A percentile compares a stretch with the other conserved stretches of the same genome.
Evolutionary conservation across 2,888 invertebrate species (phyloP).

Genomic region (Sthenelais limicola): DNA sequence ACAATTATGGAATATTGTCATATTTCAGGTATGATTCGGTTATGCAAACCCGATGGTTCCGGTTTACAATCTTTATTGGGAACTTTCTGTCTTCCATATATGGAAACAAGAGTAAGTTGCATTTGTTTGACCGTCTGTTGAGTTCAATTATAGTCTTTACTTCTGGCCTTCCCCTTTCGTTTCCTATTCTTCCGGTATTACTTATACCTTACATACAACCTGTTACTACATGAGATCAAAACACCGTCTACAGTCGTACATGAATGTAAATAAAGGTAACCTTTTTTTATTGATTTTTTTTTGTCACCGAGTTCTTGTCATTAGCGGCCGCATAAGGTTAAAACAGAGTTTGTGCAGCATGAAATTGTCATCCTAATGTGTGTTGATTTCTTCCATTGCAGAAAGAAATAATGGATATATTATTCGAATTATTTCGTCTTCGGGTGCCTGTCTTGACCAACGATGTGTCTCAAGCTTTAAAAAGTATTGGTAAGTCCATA

Average conservation of each 20-base stretch:
- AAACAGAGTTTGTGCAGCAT: not conserved
- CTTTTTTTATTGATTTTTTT: no score
- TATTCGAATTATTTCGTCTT: slow-evolving; percentile 90
- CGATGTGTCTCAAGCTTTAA: slow-evolving; percentile 89
- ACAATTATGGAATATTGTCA: no score
- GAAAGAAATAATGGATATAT: slow-evolving; percentile 92
- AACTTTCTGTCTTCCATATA: slow-evolving; percentile 84
- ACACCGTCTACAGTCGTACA: not conserved
- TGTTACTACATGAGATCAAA: no score
- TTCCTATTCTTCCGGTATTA: no score
- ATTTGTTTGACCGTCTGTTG: not conserved
- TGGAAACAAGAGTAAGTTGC: slow-evolving; percentile 87
- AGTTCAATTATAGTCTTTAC: not conserved
- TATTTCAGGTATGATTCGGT: slow-evolving; percentile 73
- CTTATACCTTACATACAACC: no score
- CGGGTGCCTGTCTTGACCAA: slow-evolving; percentile 93
- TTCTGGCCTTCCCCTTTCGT: not conserved
- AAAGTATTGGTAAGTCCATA: slow-evolving; percentile 78
- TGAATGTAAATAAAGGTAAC: not conserved
- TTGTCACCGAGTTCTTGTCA: no score
- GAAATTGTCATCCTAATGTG: no score
- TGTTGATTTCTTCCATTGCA: slow-evolving; percentile 70
- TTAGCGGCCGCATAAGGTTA: not conserved
- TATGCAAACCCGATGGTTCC: slow-evolving; percentile 71
- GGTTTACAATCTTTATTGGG: slow-evolving; percentile 72